Evolutionary conservation across 1,140 invertebrate species (phyloP), one percentile per base, ranked within the genome.

Genomic region (Arctopsyche grandis): DNA sequence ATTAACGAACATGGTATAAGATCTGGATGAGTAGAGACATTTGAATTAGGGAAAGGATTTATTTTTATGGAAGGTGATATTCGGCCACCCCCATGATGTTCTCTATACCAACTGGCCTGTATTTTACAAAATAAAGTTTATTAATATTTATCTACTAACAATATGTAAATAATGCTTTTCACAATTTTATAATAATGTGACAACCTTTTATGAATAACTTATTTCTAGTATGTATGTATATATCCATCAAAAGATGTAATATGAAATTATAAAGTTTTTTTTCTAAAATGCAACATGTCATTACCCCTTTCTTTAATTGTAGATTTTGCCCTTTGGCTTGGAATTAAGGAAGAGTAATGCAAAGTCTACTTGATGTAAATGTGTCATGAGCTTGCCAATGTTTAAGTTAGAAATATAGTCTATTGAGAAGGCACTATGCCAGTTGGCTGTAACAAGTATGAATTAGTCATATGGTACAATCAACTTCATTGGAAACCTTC

Each of bases 21-120:
- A 79, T 85, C 84, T 77, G 84, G 85, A 81, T 84, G 81, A 21
- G 52, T 21, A 14, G 56, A 38, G 5, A 29, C 9, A 43, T 43
- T 14, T 1, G 52, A 44, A 44, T 58, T 56, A 46, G 43, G 75
- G 74, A 83, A 82, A 75, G 83, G 77, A 21, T 69, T 71, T 69
- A 56, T 46, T 77, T 82, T 85, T 46, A 83, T 75, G 73, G 84
- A 81, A 78, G 84, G 84, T 80, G 85, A 85, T 70, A 85, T 84
- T 81, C 85, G 84, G 83, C 85, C 85, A 79, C 85, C 85, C 80
- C 84, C 84, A 84, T 84, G 85, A 83, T 86, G 85, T 80, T 85
- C 85, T 73, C 86, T 86, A 83, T 87, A 88, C 84, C 86, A 85
- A 85, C 84, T 85, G 79, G 87, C 88, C 88, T 89, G 87, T 86